These are phyloP conservation scores for Prosopocoilus inquinatus DNA, from an alignment of 2,888 invertebrate genomes.

Conservation along the genomic window DNA sequence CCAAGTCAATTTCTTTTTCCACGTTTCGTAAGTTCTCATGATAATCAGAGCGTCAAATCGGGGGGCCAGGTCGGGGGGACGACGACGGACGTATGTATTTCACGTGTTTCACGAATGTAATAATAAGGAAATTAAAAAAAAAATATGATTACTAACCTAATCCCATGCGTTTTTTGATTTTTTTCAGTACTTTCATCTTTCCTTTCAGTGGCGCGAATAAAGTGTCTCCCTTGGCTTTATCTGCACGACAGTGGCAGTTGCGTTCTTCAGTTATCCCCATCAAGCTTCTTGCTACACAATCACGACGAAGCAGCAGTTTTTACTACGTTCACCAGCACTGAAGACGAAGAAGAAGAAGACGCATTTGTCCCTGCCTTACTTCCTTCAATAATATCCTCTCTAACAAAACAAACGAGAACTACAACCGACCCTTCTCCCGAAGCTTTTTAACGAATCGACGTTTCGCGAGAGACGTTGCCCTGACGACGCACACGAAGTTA, in stretches of 20 bases:
- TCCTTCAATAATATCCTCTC: slow-evolving; percentile 11
- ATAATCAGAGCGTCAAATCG: neutral
- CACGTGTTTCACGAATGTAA: no score
- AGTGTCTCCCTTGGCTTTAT: slow-evolving; percentile 33
- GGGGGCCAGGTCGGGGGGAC: no score
- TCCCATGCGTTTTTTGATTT: slow-evolving; percentile 84
- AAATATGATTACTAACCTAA: slow-evolving; percentile 66
- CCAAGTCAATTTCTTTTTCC: neutral
- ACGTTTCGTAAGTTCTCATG: neutral
- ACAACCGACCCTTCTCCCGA: slow-evolving; percentile 1
- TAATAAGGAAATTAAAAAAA: slow-evolving; percentile 6
- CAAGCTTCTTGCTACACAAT: slow-evolving; percentile 26
- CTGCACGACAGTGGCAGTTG: slow-evolving; percentile 43
- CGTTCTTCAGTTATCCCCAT: slow-evolving; percentile 49
- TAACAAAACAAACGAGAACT: slow-evolving; percentile 13
- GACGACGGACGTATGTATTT: no score
- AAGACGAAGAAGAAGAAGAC: no score
- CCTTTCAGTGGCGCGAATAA: slow-evolving; percentile 55
- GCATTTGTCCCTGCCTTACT: slow-evolving; percentile 1
- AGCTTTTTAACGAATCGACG: slow-evolving; percentile 3
- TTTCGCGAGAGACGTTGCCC: neutral
- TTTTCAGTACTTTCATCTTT: slow-evolving; percentile 89
- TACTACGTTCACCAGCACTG: slow-evolving; percentile 1
- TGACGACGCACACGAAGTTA: slow-evolving; percentile 9
- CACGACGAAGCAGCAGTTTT: slow-evolving; percentile 11